Conservation (phyloP, 2,113 vertebrate species). For the Ceyx melanurus region DNA sequence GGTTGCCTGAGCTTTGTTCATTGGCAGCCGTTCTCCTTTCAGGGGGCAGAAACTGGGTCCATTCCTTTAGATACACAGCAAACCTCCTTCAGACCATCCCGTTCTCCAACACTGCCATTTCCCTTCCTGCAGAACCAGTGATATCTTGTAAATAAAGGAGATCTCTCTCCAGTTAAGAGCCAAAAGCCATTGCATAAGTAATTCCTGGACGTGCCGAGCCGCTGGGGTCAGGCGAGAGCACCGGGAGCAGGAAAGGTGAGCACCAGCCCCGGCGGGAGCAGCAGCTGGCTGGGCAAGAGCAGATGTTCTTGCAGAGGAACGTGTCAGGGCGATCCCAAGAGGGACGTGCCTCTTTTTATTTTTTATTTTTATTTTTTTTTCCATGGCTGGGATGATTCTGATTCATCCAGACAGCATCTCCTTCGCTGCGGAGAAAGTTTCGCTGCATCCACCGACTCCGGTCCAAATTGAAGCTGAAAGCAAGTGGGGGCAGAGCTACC, state of each 20-base stretch:
- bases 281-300: not conserved
- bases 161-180: not conserved
- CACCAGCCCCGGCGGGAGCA: not conserved
- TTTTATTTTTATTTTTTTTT: not conserved
- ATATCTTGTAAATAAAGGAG: not conserved
- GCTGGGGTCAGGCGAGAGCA: accelerated
- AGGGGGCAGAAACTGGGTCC: not conserved
- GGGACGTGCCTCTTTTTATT: not conserved
- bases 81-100: not conserved
- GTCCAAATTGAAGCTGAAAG: not conserved
- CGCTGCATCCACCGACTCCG: accelerated
- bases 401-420: not conserved
- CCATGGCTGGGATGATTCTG: not conserved
- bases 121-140: not conserved
- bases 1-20: not conserved
- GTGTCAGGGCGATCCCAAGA: not conserved
- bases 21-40: not conserved
- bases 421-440: not conserved
- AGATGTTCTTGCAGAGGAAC: constrained; percentile 36
- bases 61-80: too few relatives aligned
- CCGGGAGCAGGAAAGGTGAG: not conserved
- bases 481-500: not conserved
- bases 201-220: accelerated
- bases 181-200: not conserved
- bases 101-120: not conserved